Base-by-base conservation (phyloP, 23 tunicate genomes). In the Aplidium turbinatum region DNA sequence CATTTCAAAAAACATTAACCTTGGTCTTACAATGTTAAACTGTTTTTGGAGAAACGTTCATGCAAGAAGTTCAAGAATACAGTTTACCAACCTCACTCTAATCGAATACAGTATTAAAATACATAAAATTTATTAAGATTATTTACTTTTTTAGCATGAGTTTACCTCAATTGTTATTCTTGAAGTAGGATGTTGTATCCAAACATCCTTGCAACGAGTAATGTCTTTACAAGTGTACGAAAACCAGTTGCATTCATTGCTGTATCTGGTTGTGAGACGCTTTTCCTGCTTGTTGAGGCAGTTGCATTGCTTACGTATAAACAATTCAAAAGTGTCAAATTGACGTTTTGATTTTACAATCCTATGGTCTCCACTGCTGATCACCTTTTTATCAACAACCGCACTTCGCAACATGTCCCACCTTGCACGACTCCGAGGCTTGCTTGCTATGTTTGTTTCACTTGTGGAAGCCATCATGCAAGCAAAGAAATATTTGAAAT, bases 371-470 rank as follows among this genome's bases (percentile, higher is more conserved):
- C 70, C 70, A 23, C 29, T 33, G 1, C 35, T 56, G 6, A 53
- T 39, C 23, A 75, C 20, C 16, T 39, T 36, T 61, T 75, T 75
- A 1, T 75, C 70, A 21, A 75, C 55, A 13, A 75, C 39, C 7
- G 80, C 80, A 35, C 38, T 58, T 30, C 40, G 35, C 25, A 75
- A 33, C 36, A 75, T 58, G 1, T 58, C 56, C 80, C 80, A 75
- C 3, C 80, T 24, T 1, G 69, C 78, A 27, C 33, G 32, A 33
- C 78, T 53, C n/a, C n/a, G n/a, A n/a, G n/a, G n/a, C n/a, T n/a
- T n/a, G n/a, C 46, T 68, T 68, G 19, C 57, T n/a, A n/a, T n/a
- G n/a, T n/a, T n/a, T n/a, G n/a, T n/a, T n/a, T n/a, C n/a, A n/a
- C n/a, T n/a, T n/a, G n/a, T n/a, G n/a, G n/a, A n/a, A n/a, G n/a